Evolutionary conservation across 2,888 invertebrate genomes (phyloP).

Genomic region (Mesochorus sp.): DNA sequence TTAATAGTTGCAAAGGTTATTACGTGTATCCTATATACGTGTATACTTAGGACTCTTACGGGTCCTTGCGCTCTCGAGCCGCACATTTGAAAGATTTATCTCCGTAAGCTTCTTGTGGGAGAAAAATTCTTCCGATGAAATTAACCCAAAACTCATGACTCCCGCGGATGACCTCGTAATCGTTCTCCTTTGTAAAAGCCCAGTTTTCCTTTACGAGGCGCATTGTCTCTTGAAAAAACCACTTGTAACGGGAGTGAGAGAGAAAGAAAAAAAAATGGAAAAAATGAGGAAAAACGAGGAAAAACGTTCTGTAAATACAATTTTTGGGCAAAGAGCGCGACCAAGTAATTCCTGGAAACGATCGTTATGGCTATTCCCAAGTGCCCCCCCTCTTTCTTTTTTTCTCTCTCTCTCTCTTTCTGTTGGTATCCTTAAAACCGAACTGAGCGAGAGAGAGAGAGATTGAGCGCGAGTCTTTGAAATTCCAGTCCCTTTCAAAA

Average conservation of each 20-base stretch:
- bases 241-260: neutral
- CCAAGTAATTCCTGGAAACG: constrained; percentile 61
- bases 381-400: constrained; percentile 57
- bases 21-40: too few relatives aligned
- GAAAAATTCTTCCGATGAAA: too few relatives aligned
- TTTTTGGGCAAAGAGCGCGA: constrained; percentile 47
- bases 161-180: neutral
- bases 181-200: neutral
- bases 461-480: constrained; percentile 58
- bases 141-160: too few relatives aligned
- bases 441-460: constrained; percentile 48
- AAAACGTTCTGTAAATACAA: constrained; percentile 29
- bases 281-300: neutral
- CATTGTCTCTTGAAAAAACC: constrained; percentile 24
- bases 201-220: neutral
- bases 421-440: constrained; percentile 57
- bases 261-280: neutral
- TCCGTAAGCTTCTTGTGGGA: too few relatives aligned
- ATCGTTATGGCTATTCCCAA: constrained; percentile 53
- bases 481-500: constrained; percentile 68
- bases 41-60: too few relatives aligned
- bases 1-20: too few relatives aligned
- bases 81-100: too few relatives aligned
- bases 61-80: too few relatives aligned
- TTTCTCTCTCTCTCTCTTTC: constrained; percentile 59